phyloP scores from a whole-genome alignment of 2,113 vertebrate genomes.

The Merops nubicus region DNA sequence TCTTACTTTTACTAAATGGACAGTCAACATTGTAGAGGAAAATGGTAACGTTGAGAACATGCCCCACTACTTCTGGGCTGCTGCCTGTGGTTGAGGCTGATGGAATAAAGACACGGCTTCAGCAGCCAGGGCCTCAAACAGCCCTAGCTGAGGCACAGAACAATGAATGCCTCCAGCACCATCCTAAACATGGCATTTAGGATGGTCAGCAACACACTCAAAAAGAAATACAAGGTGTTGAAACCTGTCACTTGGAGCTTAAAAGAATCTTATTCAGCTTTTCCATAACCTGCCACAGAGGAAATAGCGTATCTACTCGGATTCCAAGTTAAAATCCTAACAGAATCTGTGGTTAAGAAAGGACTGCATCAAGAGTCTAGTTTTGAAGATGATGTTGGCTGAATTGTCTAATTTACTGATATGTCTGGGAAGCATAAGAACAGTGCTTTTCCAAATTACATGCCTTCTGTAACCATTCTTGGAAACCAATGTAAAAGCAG shows the following conservation, averaged over 20 bases:
- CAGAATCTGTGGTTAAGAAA: not conserved
- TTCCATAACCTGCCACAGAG: not conserved
- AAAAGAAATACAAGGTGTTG: not conserved
- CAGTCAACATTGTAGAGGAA: not conserved
- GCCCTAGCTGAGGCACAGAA: not conserved
- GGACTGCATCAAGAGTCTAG: not conserved
- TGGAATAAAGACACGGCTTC: not conserved
- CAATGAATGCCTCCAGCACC: not conserved
- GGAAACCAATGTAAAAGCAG: not conserved
- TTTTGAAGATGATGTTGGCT: not conserved
- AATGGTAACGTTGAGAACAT: not conserved
- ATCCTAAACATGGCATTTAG: not conserved
- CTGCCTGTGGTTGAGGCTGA: not conserved
- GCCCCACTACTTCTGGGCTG: not conserved
- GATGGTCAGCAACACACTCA: not conserved
- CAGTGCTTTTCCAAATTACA: not conserved
- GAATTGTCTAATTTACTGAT: not conserved
- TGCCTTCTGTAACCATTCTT: not conserved
- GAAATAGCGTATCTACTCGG: not conserved
- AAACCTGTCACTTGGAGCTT: not conserved
- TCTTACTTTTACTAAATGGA: not conserved
- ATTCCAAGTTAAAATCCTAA: not conserved
- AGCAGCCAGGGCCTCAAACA: not conserved
- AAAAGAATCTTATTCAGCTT: not conserved
- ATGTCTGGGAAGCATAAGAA: not conserved